These are phyloP conservation scores for Caenorhabditis tropicalis DNA, from an alignment of 1,140 invertebrate species.

Conservation along the genomic window DNA sequence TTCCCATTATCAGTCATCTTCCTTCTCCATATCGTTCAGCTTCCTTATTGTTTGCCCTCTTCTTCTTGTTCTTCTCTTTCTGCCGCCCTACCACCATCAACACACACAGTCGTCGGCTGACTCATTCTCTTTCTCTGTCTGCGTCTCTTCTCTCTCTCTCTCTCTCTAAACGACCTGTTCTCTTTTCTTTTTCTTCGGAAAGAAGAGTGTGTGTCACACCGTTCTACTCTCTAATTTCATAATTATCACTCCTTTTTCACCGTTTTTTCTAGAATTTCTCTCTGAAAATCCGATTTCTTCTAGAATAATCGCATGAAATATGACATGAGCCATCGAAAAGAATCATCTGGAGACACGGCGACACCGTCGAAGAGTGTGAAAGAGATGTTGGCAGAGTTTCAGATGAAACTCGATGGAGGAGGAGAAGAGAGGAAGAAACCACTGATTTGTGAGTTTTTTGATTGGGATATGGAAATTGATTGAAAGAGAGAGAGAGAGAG, in stretches of 20 bases:
- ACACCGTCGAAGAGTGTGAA: background rate
- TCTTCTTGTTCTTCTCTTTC: background rate
- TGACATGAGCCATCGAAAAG: conserved; percentile 27
- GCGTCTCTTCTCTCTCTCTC: background rate
- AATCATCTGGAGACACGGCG: background rate
- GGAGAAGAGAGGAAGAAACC: background rate
- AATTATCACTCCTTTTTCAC: background rate
- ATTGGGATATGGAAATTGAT: background rate
- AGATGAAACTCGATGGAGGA: background rate
- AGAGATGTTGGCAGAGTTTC: conserved; percentile 12
- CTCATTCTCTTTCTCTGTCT: background rate
- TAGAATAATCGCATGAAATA: conserved; percentile 1
- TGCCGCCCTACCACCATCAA: background rate
- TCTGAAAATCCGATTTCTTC: background rate
- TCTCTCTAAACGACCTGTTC: background rate
- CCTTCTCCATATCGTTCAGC: too few relatives aligned
- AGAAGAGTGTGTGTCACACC: background rate
- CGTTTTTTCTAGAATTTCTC: background rate
- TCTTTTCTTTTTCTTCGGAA: background rate
- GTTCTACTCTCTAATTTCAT: background rate
- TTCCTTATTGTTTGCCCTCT: too few relatives aligned
- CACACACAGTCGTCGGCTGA: background rate
- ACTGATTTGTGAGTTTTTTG: background rate
- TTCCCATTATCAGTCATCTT: too few relatives aligned
- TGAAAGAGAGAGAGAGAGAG: background rate